Conservation (phyloP, 2,113 vertebrate genomes). For the Oceanodroma tethys region DNA sequence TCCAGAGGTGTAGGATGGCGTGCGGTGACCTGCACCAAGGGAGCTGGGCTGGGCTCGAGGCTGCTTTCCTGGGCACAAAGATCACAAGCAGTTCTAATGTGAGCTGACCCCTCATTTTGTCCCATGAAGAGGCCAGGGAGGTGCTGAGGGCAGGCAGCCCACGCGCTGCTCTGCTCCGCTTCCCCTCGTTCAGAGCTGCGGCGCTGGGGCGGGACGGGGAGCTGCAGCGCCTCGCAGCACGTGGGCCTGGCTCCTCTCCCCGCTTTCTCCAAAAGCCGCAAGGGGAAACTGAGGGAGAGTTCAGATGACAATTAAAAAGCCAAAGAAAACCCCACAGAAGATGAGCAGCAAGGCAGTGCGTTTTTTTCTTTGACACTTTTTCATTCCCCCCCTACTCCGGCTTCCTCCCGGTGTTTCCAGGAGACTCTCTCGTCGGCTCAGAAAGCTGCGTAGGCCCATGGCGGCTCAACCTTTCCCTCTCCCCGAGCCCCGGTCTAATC, state of each 20-base stretch:
- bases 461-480: conserved; percentile 99
- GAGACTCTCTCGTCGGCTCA: conserved; percentile 74
- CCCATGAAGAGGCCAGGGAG: background rate
- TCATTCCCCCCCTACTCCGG: conserved; percentile 8
- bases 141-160: background rate
- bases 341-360: conserved; percentile 29
- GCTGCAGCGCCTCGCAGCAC: background rate
- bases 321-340: background rate
- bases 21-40: background rate
- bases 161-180: accelerated
- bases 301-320: conserved; percentile 7
- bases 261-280: background rate
- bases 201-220: background rate
- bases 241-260: background rate
- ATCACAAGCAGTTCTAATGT: background rate
- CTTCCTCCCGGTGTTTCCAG: conserved; percentile 63
- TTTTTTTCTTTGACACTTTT: conserved; percentile 45
- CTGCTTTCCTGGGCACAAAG: background rate
- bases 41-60: background rate
- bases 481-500: conserved; percentile 99
- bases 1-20: background rate
- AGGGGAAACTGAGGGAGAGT: conserved; percentile 23
- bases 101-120: background rate
- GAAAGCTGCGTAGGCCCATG: conserved; percentile 93
- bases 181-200: background rate